Evolutionary conservation across 2,113 vertebrate species (phyloP).

Genomic region (Aramus guarauna): DNA sequence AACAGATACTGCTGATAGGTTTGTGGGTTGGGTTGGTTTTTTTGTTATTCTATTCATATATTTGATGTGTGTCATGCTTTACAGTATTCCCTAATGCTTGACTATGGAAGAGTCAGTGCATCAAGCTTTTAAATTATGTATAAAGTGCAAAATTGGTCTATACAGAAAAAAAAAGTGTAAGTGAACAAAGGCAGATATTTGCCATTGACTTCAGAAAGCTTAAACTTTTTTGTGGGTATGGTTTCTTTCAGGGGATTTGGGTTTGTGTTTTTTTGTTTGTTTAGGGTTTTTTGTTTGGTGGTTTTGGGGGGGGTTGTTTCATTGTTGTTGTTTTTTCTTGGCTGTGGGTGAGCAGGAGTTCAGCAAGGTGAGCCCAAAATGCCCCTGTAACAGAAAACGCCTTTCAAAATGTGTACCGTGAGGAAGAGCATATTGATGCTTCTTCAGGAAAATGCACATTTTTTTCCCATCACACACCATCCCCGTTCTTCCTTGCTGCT

Average conservation of each 20-base stretch:
- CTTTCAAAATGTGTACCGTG: background rate
- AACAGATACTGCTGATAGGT: background rate
- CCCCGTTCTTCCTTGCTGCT: background rate
- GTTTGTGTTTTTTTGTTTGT: background rate
- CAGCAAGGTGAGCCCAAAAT: background rate
- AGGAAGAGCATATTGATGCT: background rate
- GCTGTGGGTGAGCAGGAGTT: background rate
- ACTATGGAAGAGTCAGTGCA: background rate
- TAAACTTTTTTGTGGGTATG: background rate
- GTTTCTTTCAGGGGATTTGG: background rate
- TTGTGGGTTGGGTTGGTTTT: background rate
- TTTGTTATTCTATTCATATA: background rate
- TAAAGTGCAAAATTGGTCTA: background rate
- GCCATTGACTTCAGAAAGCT: background rate
- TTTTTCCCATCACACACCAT: background rate
- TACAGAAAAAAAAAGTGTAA: background rate
- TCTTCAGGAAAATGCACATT: background rate
- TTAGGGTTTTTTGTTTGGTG: background rate
- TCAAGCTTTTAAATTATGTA: background rate
- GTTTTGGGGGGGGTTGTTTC: no score
- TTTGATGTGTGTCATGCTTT: background rate
- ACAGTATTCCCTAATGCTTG: background rate
- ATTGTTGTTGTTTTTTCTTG: background rate
- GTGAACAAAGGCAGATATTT: background rate
- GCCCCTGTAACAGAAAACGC: background rate